Base-by-base conservation (phyloP, 2,888 invertebrate species). In the Phlogophora meticulosa region DNA sequence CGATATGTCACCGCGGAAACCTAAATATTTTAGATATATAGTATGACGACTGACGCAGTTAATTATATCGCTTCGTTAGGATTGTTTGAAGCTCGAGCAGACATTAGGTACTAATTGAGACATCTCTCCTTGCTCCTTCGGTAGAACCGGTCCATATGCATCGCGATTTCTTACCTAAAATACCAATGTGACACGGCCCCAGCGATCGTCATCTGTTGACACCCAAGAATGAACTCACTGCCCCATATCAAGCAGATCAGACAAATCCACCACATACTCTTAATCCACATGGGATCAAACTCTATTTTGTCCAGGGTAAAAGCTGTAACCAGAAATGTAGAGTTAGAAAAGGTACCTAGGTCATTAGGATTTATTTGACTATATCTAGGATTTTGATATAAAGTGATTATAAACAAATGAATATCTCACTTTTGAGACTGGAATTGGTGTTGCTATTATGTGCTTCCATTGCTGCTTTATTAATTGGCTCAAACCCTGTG, bases 101-200 rank as follows among this genome's bases (percentile, higher is more conserved):
- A n/a, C n/a, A n/a, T n/a, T n/a, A n/a, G n/a, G n/a, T n/a, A 28
- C 32, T 11, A 9, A 51, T 34, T 34, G 17, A 15, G 7, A 20
- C 13, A 22, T 15, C 7, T 45, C 22, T 45, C 4, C 7, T 13
- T 7, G 13, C 13, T 7, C 2, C 7, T 15, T 22, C 15, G 5
- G 7, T 45, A 5, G 2, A 45, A 22, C 1, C 22, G 1, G 7
- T 1, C 22, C 7, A 46, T 0, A 5, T 13, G 17, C 17, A n/a
- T 53, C 24, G 34, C 7, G 11, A n/a, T 48, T 56, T 66, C 87
- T 87, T 91, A 98, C 98, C 97, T 97, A 83, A 99, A 99, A 91
- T 98, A 99, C 99, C 99, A 99, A 85, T 97, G 97, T 0, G 98
- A 98, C 1, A 99, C 98, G 22, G 99, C 97, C 13, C 99, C 98